These are phyloP conservation scores for Melierax canorus DNA, from an alignment of 2,113 vertebrate genomes.

Conservation along the genomic window DNA sequence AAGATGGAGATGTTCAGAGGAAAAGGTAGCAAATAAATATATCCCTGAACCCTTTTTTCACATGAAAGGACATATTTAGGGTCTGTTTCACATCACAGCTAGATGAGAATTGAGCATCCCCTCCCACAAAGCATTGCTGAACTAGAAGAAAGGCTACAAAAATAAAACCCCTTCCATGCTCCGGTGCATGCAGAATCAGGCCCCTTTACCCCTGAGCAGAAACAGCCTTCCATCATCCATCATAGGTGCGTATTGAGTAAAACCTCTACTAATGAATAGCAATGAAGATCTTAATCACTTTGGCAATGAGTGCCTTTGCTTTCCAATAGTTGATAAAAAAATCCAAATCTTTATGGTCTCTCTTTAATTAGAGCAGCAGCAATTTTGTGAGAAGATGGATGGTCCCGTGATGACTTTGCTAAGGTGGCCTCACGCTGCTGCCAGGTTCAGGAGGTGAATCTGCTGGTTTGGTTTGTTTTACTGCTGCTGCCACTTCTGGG, in stretches of 20 bases:
- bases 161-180: neutral
- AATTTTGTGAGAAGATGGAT: neutral
- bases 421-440: neutral
- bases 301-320: neutral
- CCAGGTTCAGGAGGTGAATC: neutral
- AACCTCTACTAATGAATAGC: neutral
- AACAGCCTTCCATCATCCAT: neutral
- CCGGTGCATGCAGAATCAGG: neutral
- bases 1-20: neutral
- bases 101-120: neutral
- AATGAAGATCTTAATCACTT: neutral
- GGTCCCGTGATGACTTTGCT: neutral
- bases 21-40: neutral
- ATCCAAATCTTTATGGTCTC: fast-evolving
- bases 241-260: fast-evolving
- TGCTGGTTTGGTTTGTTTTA: neutral
- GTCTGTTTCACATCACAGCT: neutral
- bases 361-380: neutral
- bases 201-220: neutral
- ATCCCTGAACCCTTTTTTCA: neutral
- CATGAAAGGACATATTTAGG: neutral
- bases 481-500: neutral
- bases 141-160: neutral
- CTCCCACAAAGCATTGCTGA: neutral
- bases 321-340: neutral